Evolutionary conservation across 2,888 invertebrate species (phyloP), one percentile per base, ranked within the genome.

Genomic region (Neria commutata): DNA sequence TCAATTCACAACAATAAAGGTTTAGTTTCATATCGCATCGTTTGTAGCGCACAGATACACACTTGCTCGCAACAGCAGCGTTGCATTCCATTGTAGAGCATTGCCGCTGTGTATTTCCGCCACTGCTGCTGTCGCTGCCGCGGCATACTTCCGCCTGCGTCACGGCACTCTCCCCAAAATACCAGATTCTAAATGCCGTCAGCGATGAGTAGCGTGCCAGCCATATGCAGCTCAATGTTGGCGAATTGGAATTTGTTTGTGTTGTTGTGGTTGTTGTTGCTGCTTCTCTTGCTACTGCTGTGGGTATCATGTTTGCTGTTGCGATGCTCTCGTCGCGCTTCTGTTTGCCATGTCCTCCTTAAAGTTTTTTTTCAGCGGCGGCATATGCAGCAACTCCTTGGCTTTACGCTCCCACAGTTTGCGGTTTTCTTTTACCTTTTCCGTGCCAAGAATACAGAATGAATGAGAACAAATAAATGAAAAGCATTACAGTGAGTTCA

Each of bases 341-440:
- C 54, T 14, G 45, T 26, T 17, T 45, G 34, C 23, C 25, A 34
- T 21, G 34, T 49, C 17, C 26, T 14, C 34, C 50, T 56, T 21
- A 33, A 29, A 50, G 45, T 23, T 58, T 59, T 56, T 52, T 66
- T 65, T 67, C 55, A 66, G 68, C 17, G 74, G 70, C 54, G 66
- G 61, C 61, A 81, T 70, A 61, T 76, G 74, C 55, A 82, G 66
- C 60, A 82, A 75, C 72, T 82, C 74, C 60, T 81, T 80, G 16
- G 81, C 82, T 65, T 81, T 81, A 75, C 74, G 79, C 75, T 82
- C 81, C 82, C 82, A 82, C 57, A 81, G 70, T 61, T 76, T 74
- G 67, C 80, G 78, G 74, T 82, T 81, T 56, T 80, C 81, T 73
- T 78, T 82, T 72, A 82, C 75, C 82, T 81, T 65, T 54, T 53